Evolutionary conservation across 2,113 vertebrate species (phyloP).

Genomic region (Neotragus pygmaeus): DNA sequence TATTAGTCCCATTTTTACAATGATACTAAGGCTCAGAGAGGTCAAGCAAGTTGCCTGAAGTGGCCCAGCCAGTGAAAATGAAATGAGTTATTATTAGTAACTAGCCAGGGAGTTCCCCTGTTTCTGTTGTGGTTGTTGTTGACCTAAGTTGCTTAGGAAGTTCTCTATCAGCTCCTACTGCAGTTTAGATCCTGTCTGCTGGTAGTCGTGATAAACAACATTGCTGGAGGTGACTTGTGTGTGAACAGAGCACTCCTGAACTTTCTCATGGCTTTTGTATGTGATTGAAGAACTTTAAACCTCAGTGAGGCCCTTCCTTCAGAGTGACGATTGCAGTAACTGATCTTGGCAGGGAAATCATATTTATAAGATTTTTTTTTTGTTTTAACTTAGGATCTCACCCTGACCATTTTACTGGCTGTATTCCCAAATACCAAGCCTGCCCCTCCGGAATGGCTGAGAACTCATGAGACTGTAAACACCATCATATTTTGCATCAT

Average conservation of each 20-base stretch:
- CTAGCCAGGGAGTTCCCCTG: conserved; percentile 29
- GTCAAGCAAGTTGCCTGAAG: background rate
- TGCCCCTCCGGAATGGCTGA: background rate
- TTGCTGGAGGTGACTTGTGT: background rate
- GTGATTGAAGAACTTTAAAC: background rate
- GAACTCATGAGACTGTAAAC: background rate
- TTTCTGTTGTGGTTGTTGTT: conserved; percentile 57
- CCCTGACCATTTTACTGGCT: background rate
- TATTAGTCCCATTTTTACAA: background rate
- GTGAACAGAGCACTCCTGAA: background rate
- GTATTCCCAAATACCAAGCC: background rate
- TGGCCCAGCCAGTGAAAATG: background rate
- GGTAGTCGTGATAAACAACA: conserved; percentile 43
- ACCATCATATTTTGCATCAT: background rate
- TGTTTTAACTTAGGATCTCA: conserved; percentile 39
- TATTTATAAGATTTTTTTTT: background rate
- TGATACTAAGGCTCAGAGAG: conserved; percentile 14
- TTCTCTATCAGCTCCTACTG: conserved; percentile 40
- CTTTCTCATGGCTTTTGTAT: conserved; percentile 33
- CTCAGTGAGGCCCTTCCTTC: conserved; percentile 14
- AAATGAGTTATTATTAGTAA: conserved; percentile 48
- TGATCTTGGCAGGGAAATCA: conserved; percentile 49
- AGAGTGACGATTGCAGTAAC: background rate
- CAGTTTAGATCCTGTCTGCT: conserved; percentile 49
- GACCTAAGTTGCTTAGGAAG: conserved; percentile 64